Percentiles rank a stretch among this genome's conserved stretches.
phyloP scores from a whole-genome alignment of 1,140 invertebrate genomes.

The Paralvinella palmiformis region DNA sequence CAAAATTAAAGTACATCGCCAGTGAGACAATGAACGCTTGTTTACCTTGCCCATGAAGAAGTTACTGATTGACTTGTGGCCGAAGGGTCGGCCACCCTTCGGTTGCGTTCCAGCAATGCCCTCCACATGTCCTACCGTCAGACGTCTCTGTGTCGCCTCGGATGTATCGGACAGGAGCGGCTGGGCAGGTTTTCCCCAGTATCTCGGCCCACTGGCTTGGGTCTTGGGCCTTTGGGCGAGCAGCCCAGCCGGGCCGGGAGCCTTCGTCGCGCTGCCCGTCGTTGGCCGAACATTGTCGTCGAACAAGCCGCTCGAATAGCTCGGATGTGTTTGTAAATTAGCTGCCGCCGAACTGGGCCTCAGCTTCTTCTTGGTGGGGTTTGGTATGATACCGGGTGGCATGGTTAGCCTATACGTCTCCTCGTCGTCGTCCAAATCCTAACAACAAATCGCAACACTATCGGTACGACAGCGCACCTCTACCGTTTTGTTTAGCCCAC shows the following conservation, averaged over 20 bases:
- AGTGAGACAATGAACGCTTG: too few species aligned
- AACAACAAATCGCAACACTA: too few species aligned
- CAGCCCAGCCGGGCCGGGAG: conserved; percentile 15
- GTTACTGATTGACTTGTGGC: too few species aligned
- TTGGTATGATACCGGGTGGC: conserved; percentile 22
- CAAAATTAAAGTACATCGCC: too few species aligned
- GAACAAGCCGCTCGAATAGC: conserved; percentile 31
- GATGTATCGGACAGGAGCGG: neutral
- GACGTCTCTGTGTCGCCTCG: neutral
- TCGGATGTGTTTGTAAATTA: conserved; percentile 38
- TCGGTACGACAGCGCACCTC: too few species aligned
- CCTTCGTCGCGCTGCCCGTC: conserved; percentile 23
- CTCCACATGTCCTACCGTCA: conserved; percentile 9
- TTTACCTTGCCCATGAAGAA: too few species aligned
- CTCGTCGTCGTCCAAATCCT: too few species aligned
- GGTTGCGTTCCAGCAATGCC: conserved; percentile 4
- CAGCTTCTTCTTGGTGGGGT: conserved; percentile 27
- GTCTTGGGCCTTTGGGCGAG: conserved; percentile 26
- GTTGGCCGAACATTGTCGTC: conserved; percentile 33
- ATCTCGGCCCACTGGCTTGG: conserved; percentile 26
- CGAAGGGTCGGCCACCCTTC: too few species aligned
- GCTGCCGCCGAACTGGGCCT: conserved; percentile 39
- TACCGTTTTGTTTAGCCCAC: too few species aligned
- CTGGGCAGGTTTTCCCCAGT: neutral
- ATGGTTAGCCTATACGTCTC: too few species aligned